These are phyloP conservation scores for Hippoglossus stenolepis DNA, from an alignment of 2,113 vertebrate species.

Conservation along the genomic window DNA sequence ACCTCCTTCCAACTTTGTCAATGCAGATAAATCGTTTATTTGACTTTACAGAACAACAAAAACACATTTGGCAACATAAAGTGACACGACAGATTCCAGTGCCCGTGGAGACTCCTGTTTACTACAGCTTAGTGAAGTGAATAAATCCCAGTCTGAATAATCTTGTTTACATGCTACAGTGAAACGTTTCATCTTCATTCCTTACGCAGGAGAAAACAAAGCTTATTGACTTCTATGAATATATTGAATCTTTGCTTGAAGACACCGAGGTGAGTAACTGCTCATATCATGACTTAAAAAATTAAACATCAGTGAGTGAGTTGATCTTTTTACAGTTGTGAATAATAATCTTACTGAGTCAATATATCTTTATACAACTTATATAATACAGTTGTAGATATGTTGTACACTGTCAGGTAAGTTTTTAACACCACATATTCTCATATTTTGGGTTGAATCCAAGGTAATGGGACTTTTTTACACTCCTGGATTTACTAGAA, in stretches of 20 bases:
- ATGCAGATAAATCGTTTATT: conserved; percentile 78
- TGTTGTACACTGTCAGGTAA: conserved; percentile 7
- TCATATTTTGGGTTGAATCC: conserved; percentile 10
- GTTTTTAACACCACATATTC: conserved; percentile 36
- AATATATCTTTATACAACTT: conserved; percentile 31
- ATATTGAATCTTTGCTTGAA: conserved; percentile 14
- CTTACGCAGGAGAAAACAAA: conserved; percentile 1
- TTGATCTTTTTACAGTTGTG: conserved; percentile 26
- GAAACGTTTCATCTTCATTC: background rate
- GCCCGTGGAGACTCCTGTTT: conserved; percentile 4
- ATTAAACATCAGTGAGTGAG: conserved; percentile 2
- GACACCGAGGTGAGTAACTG: conserved; percentile 1
- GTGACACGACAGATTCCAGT: conserved; percentile 11
- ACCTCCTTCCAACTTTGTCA: conserved; percentile 39
- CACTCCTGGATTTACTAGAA: background rate
- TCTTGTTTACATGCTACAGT: background rate
- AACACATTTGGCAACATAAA: conserved; percentile 39
- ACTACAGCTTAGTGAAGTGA: background rate
- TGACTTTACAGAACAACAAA: conserved; percentile 60
- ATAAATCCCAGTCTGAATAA: background rate
- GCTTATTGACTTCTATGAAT: background rate
- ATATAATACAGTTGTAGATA: conserved; percentile 35
- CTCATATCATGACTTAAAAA: conserved; percentile 37
- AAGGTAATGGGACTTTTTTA: background rate
- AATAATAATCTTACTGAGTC: conserved; percentile 16